Conservation (phyloP, 2,888 invertebrate species). For the Pardosa pseudoannulata region DNA sequence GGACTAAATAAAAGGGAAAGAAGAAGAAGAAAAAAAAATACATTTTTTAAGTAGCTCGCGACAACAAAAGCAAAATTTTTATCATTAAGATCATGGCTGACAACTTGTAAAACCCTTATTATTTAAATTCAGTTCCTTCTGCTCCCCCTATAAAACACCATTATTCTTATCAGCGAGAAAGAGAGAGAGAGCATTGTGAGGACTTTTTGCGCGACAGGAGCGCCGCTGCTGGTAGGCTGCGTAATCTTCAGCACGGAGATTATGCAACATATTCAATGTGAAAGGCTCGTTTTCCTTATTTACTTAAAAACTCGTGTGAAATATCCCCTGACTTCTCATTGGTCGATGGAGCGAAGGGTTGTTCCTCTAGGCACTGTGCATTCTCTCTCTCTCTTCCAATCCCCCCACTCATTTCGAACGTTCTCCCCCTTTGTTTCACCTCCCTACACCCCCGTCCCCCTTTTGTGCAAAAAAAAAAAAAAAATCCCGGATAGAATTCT, state of each 20-base stretch:
- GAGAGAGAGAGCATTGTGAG: slow-evolving; percentile 20
- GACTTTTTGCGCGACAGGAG: slow-evolving; percentile 24
- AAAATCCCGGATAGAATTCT: slow-evolving; percentile 17
- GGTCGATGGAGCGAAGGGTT: slow-evolving; percentile 61
- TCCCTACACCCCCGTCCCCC: neutral
- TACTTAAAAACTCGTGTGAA: slow-evolving; percentile 70
- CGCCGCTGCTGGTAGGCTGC: slow-evolving; percentile 45
- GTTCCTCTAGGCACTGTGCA: slow-evolving; percentile 47
- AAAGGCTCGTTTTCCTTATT: slow-evolving; percentile 69
- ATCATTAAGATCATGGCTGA: slow-evolving; percentile 67
- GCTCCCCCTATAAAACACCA: slow-evolving; percentile 53
- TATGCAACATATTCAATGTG: slow-evolving; percentile 68
- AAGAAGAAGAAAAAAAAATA: slow-evolving; percentile 49
- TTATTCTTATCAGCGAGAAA: slow-evolving; percentile 58
- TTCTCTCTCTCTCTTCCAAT: slow-evolving; percentile 13
- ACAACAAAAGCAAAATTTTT: slow-evolving; percentile 69
- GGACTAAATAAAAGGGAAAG: neutral
- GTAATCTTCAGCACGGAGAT: slow-evolving; percentile 62
- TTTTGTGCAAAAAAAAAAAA: too few species aligned
- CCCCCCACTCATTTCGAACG: neutral
- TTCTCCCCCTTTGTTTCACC: slow-evolving; percentile 20
- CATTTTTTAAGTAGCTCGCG: slow-evolving; percentile 63
- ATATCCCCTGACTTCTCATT: slow-evolving; percentile 66
- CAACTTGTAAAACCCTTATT: slow-evolving; percentile 72
- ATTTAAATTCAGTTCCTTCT: slow-evolving; percentile 70